These are phyloP conservation scores for Protobothrops mucrosquamatus DNA, from an alignment of 2,113 vertebrate species.

Conservation along the genomic window DNA sequence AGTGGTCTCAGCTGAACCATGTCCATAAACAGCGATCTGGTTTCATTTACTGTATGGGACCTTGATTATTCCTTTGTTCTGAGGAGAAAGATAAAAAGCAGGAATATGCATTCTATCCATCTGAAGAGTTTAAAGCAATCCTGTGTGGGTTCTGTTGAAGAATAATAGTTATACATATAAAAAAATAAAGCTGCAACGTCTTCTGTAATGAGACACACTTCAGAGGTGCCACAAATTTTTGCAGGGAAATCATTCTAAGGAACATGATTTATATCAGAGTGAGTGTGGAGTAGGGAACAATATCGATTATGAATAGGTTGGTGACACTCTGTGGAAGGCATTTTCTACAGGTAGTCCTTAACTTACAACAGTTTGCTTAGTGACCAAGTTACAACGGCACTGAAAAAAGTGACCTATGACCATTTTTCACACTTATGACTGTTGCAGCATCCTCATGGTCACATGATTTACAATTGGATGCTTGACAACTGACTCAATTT, in stretches of 20 bases:
- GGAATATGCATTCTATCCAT: not conserved
- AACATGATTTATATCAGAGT: not conserved
- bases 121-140: not conserved
- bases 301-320: not conserved
- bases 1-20: slow-evolving; percentile 7
- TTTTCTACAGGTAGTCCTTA: not conserved
- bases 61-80: slow-evolving; percentile 8
- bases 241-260: not conserved
- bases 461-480: not conserved
- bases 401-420: not conserved
- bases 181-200: not conserved
- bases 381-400: not conserved
- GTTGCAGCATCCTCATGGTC: not conserved
- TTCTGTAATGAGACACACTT: not conserved
- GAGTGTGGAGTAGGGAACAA: not conserved
- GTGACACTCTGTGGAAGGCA: not conserved
- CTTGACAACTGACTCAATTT: not conserved
- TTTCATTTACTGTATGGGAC: slow-evolving; percentile 19
- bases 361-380: not conserved
- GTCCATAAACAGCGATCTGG: slow-evolving; percentile 20
- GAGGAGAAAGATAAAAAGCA: not conserved
- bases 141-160: not conserved
- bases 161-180: not conserved
- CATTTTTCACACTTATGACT: not conserved
- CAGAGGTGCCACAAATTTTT: not conserved